Conservation (phyloP, 2,888 invertebrate species). For the Panopea generosa region DNA sequence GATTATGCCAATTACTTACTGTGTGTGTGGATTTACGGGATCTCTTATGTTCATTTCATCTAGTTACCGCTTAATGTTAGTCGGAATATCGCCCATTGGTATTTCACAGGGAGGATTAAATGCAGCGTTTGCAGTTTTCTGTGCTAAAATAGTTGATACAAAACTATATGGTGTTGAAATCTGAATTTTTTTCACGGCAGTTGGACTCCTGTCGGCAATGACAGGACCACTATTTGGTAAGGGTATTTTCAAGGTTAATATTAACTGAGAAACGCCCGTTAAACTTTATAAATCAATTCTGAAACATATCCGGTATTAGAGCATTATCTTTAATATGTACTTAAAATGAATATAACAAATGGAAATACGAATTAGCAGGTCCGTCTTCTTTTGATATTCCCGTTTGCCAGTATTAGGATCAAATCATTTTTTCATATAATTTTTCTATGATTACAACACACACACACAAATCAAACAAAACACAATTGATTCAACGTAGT, state of each 20-base stretch:
- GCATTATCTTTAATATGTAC: no score
- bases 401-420: no score
- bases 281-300: no score
- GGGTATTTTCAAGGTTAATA: neutral
- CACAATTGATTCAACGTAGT: no score
- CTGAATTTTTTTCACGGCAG: neutral
- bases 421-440: no score
- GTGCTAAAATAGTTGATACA: neutral
- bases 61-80: neutral
- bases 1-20: neutral
- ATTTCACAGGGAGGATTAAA: neutral
- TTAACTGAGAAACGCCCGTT: no score
- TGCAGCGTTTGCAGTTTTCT: neutral
- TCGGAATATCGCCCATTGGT: neutral
- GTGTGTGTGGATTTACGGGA: neutral
- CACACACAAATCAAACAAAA: no score
- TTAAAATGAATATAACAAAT: no score
- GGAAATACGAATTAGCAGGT: no score
- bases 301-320: no score
- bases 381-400: no score
- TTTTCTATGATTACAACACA: no score
- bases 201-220: neutral
- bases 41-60: neutral
- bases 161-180: neutral
- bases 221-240: constrained; percentile 19